Percentiles rank a stretch among this genome's conserved stretches.
Evolutionary conservation across 1,140 invertebrate genomes (phyloP).

Genomic region (Parapsyche elsis): DNA sequence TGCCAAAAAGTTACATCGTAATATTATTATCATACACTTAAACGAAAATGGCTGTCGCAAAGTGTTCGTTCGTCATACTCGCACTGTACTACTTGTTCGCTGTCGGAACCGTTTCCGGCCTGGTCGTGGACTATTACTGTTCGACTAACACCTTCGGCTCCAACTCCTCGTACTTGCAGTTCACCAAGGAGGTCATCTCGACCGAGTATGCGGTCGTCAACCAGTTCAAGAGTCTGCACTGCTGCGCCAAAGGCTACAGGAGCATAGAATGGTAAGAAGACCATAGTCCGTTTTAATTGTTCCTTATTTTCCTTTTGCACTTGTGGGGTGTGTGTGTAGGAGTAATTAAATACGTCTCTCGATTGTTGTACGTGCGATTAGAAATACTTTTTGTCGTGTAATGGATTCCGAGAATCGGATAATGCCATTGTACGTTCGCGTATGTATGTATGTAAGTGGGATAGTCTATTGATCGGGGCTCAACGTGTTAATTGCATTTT

Average conservation of each 20-base stretch:
- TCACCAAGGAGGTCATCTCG: slow-evolving; percentile 76
- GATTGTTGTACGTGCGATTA: too few relatives aligned
- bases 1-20: neutral
- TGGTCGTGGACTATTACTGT: slow-evolving; percentile 61
- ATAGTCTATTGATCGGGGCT: too few relatives aligned
- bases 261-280: slow-evolving; percentile 84
- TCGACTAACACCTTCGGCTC: slow-evolving; percentile 61
- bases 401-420: too few relatives aligned
- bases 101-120: slow-evolving; percentile 46
- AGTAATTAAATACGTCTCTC: too few relatives aligned
- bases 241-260: slow-evolving; percentile 78
- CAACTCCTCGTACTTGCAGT: slow-evolving; percentile 69
- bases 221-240: slow-evolving; percentile 79
- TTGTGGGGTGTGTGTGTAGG: too few relatives aligned
- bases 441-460: too few relatives aligned
- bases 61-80: neutral
- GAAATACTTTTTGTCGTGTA: too few relatives aligned
- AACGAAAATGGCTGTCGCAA: neutral
- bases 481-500: too few relatives aligned
- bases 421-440: too few relatives aligned
- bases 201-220: slow-evolving; percentile 75
- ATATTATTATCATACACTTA: neutral
- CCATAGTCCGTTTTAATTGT: slow-evolving; percentile 58
- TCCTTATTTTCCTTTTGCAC: neutral
- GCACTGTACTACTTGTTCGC: neutral